phyloP scores from a whole-genome alignment of 2,888 invertebrate species.

The Tenodera sinensis region DNA sequence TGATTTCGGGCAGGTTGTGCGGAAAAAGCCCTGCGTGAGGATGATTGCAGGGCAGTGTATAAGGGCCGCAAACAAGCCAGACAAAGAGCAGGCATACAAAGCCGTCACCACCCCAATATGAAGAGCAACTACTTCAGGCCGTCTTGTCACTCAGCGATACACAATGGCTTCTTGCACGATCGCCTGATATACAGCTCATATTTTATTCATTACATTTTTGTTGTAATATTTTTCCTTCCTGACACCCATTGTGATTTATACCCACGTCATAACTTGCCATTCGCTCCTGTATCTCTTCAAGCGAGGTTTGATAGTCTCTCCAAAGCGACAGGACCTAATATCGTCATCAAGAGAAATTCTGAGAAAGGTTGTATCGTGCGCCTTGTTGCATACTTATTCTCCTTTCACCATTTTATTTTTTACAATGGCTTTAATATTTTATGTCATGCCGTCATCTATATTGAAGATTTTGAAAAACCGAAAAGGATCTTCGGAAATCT shows the following conservation, averaged over 20 bases:
- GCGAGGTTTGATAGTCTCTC: not conserved
- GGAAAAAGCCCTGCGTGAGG: not conserved
- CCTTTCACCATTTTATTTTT: too few relatives aligned
- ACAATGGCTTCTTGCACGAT: not conserved
- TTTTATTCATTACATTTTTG: slow-evolving; percentile 11
- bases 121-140: not conserved
- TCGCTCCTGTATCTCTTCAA: not conserved
- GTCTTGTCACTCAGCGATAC: not conserved
- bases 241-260: not conserved
- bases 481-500: too few relatives aligned
- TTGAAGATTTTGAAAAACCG: too few relatives aligned
- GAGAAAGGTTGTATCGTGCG: not conserved
- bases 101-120: not conserved
- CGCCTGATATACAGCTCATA: not conserved
- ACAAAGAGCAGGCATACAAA: not conserved
- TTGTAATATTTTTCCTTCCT: not conserved
- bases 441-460: too few relatives aligned
- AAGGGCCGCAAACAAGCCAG: not conserved
- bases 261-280: not conserved
- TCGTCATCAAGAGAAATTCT: not conserved
- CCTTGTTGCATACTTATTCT: too few relatives aligned
- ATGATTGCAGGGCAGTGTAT: not conserved
- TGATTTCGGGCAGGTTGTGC: not conserved
- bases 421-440: too few relatives aligned
- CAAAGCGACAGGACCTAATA: not conserved